A percentile compares a stretch with the other conserved stretches of the same genome.
Conservation (phyloP, 64 coral and sea anemone genomes). For the Dendrophyllia cribrosa region DNA sequence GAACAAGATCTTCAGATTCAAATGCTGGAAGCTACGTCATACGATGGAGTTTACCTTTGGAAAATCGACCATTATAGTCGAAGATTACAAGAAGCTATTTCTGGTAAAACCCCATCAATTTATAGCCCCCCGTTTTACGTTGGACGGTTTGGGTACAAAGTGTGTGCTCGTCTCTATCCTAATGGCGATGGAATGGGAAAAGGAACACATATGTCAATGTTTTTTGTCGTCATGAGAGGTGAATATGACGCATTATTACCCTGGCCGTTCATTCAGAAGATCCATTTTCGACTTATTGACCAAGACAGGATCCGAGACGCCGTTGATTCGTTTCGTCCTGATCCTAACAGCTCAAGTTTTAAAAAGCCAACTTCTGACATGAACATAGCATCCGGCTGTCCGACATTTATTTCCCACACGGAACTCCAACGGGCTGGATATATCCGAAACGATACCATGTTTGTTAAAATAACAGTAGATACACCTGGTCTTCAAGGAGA, state of each 20-base stretch:
- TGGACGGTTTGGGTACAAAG: slow-evolving; percentile 80
- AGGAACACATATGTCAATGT: slow-evolving; percentile 69
- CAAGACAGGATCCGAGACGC: slow-evolving; percentile 63
- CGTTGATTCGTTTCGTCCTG: slow-evolving; percentile 69
- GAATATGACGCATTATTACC: slow-evolving; percentile 71
- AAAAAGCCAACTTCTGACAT: slow-evolving; percentile 72
- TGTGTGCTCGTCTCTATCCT: slow-evolving; percentile 74
- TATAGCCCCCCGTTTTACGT: slow-evolving; percentile 84
- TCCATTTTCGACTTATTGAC: slow-evolving; percentile 68
- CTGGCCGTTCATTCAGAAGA: slow-evolving; percentile 81
- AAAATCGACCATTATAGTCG: slow-evolving; percentile 74
- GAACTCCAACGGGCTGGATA: slow-evolving; percentile 48
- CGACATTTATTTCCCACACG: slow-evolving; percentile 56
- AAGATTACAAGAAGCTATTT: slow-evolving; percentile 55
- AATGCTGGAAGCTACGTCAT: slow-evolving; percentile 80
- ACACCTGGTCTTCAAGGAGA: slow-evolving; percentile 33
- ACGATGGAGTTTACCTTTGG: slow-evolving; percentile 72
- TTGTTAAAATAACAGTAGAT: slow-evolving; percentile 71
- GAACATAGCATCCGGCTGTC: slow-evolving; percentile 80
- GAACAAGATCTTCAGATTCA: slow-evolving; percentile 70
- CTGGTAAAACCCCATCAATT: slow-evolving; percentile 60
- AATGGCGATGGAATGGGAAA: slow-evolving; percentile 88
- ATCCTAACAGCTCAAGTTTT: slow-evolving; percentile 74
- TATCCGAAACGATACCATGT: slow-evolving; percentile 64
- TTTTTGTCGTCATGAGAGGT: slow-evolving; percentile 82